These are phyloP conservation scores for Heteronetta atricapilla DNA, from an alignment of 2,113 vertebrate genomes.

Conservation along the genomic window DNA sequence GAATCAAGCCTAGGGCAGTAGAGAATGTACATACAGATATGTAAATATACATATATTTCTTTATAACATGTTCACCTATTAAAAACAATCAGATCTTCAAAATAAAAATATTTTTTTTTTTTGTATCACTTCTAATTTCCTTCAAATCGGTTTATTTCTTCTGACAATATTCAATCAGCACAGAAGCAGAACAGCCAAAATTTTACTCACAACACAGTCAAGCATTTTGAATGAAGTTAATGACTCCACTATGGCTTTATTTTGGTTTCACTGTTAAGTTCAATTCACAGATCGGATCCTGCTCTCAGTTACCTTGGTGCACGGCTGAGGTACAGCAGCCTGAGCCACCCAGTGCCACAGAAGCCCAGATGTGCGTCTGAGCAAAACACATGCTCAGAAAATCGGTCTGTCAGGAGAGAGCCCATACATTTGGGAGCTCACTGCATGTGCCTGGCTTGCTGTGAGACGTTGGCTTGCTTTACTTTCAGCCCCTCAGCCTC, in stretches of 20 bases:
- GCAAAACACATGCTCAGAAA: not conserved
- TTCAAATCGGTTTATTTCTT: not conserved
- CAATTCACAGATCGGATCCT: not conserved
- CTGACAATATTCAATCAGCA: rapidly evolving
- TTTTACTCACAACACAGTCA: not conserved
- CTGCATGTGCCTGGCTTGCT: not conserved
- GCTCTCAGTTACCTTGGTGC: not conserved
- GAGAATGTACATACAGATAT: not conserved
- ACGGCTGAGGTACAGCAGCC: rapidly evolving
- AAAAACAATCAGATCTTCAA: not conserved
- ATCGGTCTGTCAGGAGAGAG: not conserved
- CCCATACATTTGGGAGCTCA: not conserved
- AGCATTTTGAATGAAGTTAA: not conserved
- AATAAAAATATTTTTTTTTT: not conserved
- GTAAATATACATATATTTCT: not conserved
- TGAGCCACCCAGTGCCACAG: not conserved
- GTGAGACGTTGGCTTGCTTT: not conserved
- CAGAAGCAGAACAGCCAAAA: not conserved
- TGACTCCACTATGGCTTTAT: not conserved
- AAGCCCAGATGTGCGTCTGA: not conserved
- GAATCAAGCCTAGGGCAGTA: not conserved
- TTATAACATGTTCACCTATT: not conserved
- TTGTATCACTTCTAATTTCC: not conserved
- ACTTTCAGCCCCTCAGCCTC: not conserved
- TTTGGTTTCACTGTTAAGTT: not conserved